Base-by-base conservation (phyloP, 2,888 invertebrate genomes). In the Andrena chrysosceles region DNA sequence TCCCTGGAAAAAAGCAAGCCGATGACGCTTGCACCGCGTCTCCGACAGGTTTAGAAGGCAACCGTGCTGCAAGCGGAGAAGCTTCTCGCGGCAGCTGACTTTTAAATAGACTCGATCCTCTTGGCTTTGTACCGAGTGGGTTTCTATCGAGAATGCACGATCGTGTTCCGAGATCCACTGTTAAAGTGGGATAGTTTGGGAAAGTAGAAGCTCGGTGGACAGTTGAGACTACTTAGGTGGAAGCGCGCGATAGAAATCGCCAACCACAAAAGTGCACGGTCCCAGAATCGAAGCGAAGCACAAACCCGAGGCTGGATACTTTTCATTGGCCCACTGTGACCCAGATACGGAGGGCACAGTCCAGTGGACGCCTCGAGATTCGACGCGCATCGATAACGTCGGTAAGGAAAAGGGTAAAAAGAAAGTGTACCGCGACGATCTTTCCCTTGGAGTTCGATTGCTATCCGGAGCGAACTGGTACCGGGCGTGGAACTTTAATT, bases 401-500 rank as follows among this genome's bases (percentile, higher is more conserved):
- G 54, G 33, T 23, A 31, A 54, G 8, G 33, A 23, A 26, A 42
- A 1, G 23, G 59, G 26, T 42, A 69, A 60, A 62, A 49, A 59
- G 59, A 13, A 26, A 33, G 54, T 26, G 4, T 10, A 13, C n/a
- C 60, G 73, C 35, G 69, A 66, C 49, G 31, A 70, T 60, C 64
- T 49, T 52, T 59, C 23, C 31, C 52, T 13, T 5, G 69, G 26
- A 13, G 49, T 31, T 60, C 31, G 80, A 80, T 81, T 80, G 80
- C 68, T 81, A 80, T 81, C 81, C 81, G 6, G 49, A 16, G n/a
- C 56, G 54, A 67, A 67, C 71, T 66, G 79, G 78, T 77, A 67
- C 71, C 62, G 56, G 62, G 71, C 81, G 72, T 72, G 60, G 67
- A 79, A 79, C 80, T 79, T 79, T 81, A 79, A 79, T 81, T 81